Percentiles rank a stretch among this genome's conserved stretches.
These are phyloP conservation scores for Aspidapion aeneum DNA, from an alignment of 2,888 invertebrate genomes.

Conservation along the genomic window DNA sequence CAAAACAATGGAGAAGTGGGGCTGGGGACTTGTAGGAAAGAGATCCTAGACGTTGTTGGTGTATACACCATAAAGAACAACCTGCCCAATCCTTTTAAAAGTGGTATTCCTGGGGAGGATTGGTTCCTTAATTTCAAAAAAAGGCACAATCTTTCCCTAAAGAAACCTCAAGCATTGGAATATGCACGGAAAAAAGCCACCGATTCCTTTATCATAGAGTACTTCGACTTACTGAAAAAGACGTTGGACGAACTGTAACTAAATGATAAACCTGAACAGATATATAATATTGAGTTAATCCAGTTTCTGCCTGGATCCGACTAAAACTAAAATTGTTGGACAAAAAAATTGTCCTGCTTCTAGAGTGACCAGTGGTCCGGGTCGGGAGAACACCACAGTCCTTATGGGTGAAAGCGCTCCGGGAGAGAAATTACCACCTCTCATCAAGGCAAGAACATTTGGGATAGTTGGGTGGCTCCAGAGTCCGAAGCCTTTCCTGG, in stretches of 20 bases:
- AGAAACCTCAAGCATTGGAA: constrained; percentile 13
- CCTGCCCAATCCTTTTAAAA: too few relatives aligned
- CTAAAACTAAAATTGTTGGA: constrained; percentile 27
- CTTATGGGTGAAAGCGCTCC: constrained; percentile 29
- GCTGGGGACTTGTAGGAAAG: too few relatives aligned
- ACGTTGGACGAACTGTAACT: constrained; percentile 4
- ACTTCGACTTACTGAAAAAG: constrained; percentile 14
- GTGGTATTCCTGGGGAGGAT: constrained; percentile 9
- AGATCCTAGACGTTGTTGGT: too few relatives aligned
- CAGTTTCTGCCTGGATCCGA: constrained; percentile 19
- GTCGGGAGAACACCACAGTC: constrained; percentile 38
- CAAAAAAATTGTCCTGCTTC: constrained; percentile 8
- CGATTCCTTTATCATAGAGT: constrained; percentile 13
- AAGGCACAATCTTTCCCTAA: constrained; percentile 7
- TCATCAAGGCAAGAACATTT: constrained; percentile 40
- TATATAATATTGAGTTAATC: constrained; percentile 30
- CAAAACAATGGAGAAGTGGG: too few relatives aligned
- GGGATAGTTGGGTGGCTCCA: constrained; percentile 39
- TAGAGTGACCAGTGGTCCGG: constrained; percentile 25
- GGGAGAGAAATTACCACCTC: constrained; percentile 37
- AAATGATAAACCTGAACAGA: constrained; percentile 11
- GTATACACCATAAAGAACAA: too few relatives aligned
- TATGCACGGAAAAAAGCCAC: constrained; percentile 12
- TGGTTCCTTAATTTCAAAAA: constrained; percentile 14
- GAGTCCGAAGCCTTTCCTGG: constrained; percentile 29